Conservation (phyloP, 1,140 invertebrate species). For the Lucilia cuprina region DNA sequence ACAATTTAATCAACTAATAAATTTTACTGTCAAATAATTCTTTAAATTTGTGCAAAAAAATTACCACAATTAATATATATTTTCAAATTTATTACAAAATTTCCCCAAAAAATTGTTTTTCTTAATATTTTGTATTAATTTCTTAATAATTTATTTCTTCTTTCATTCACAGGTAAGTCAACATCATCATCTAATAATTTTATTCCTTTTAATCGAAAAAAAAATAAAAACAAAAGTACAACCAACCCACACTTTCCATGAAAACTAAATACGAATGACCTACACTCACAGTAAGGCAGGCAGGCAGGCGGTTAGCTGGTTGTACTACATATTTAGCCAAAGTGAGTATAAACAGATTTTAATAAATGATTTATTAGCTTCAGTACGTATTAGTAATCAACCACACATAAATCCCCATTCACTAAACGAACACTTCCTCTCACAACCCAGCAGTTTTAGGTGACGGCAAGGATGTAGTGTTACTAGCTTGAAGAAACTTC, state of each 20-base stretch:
- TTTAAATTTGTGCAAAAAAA: too few relatives aligned
- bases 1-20: too few relatives aligned
- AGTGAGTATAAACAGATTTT: constrained; percentile 27
- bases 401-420: neutral
- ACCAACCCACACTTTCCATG: neutral
- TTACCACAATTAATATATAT: too few relatives aligned
- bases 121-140: constrained; percentile 5
- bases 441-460: neutral
- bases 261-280: constrained; percentile 6
- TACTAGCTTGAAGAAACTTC: too few relatives aligned
- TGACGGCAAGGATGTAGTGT: too few relatives aligned
- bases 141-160: neutral
- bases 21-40: too few relatives aligned
- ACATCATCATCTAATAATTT: neutral
- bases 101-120: too few relatives aligned
- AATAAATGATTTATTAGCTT: constrained; percentile 29
- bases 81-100: too few relatives aligned
- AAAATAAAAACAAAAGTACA: neutral
- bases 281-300: neutral
- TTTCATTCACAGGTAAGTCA: constrained; percentile 28
- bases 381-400: constrained; percentile 23
- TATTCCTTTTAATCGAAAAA: neutral
- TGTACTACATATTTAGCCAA: neutral
- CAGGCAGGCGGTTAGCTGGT: neutral
- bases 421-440: neutral